A percentile compares a stretch with the other conserved stretches of the same genome.
These are phyloP conservation scores for Silurus lanzhouensis DNA, from an alignment of 2,797 vertebrate genomes.

Conservation along the genomic window DNA sequence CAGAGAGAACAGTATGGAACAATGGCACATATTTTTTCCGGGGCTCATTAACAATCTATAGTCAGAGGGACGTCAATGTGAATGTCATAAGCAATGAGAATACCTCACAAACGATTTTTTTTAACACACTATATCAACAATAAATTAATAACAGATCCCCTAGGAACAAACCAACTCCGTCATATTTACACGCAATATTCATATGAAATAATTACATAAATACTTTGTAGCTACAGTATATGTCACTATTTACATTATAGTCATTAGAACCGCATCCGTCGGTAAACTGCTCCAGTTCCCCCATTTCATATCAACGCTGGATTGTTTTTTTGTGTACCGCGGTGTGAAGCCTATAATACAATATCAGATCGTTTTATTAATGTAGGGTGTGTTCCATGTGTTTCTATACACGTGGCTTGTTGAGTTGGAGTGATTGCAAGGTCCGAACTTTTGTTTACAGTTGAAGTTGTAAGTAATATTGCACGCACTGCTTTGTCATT, in stretches of 20 bases:
- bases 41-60: constrained; percentile 62
- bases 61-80: constrained; percentile 77
- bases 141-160: constrained; percentile 98
- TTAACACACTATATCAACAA: constrained; percentile 93
- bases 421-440: neutral
- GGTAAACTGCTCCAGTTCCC: constrained; percentile 76
- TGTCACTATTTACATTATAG: constrained; percentile 95
- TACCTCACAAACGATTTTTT: constrained; percentile 83
- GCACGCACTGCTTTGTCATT: constrained; percentile 4
- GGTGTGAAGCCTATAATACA: constrained; percentile 7
- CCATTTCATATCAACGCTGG: constrained; percentile 57
- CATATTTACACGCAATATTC: constrained; percentile 98
- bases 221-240: constrained; percentile 85
- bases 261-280: constrained; percentile 77
- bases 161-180: constrained; percentile 88
- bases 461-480: constrained; percentile 1
- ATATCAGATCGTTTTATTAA: constrained; percentile 3
- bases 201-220: constrained; percentile 99
- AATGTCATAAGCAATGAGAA: constrained; percentile 74
- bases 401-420: neutral
- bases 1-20: constrained; percentile 74
- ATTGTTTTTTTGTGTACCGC: constrained; percentile 57
- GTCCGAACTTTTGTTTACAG: neutral
- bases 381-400: neutral
- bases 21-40: constrained; percentile 73